phyloP scores from a whole-genome alignment of 2,797 vertebrate genomes.

The Myripristis murdjan region DNA sequence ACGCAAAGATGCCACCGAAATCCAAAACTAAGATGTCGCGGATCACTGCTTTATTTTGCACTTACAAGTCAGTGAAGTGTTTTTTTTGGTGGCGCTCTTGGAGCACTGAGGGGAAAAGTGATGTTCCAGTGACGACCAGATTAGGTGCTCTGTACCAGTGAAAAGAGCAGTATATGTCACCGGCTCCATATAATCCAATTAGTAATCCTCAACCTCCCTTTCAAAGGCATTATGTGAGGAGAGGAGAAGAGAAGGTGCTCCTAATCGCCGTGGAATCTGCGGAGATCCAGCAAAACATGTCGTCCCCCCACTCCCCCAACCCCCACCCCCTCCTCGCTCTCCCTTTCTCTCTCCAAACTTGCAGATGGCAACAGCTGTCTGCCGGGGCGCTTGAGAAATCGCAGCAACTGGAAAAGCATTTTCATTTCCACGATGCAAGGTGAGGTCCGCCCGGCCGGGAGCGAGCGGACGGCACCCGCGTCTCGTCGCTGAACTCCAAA shows the following conservation, averaged over 20 bases:
- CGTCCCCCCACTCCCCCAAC: too few relatives aligned
- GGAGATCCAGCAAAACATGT: constrained; percentile 61
- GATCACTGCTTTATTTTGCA: too few relatives aligned
- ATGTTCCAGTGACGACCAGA: constrained; percentile 38
- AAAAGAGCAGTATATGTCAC: constrained; percentile 66
- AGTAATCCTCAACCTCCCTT: constrained; percentile 69
- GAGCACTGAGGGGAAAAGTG: not conserved
- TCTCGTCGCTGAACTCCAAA: not conserved
- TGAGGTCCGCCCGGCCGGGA: constrained; percentile 48
- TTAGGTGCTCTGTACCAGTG: constrained; percentile 42
- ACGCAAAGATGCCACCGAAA: too few relatives aligned
- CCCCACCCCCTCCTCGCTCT: constrained; percentile 15
- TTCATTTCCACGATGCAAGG: constrained; percentile 65
- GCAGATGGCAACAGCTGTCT: constrained; percentile 88
- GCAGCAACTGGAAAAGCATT: constrained; percentile 74
- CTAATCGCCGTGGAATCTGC: constrained; percentile 72
- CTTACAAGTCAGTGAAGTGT: not conserved
- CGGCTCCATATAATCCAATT: constrained; percentile 76
- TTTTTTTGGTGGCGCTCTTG: not conserved
- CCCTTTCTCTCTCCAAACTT: constrained; percentile 37
- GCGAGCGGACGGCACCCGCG: not conserved
- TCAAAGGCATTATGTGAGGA: constrained; percentile 66
- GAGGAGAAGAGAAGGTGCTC: constrained; percentile 63
- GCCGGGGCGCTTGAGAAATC: constrained; percentile 77
- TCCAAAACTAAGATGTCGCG: too few relatives aligned